Conservation (phyloP, 1,140 invertebrate genomes). For the Helicoverpa zea region DNA sequence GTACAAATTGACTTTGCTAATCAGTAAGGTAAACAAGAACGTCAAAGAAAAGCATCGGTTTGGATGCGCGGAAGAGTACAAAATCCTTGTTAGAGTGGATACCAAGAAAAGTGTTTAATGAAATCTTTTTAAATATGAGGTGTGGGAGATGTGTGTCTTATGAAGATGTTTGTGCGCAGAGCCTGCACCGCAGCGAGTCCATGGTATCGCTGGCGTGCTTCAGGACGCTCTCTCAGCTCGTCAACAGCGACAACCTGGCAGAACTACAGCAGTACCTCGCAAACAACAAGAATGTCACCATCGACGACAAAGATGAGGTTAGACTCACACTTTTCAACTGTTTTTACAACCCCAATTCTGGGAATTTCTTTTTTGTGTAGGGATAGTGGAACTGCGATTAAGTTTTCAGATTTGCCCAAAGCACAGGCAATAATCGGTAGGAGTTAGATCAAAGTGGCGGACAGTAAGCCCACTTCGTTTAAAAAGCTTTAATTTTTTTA, state of each 20-base stretch:
- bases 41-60: neutral
- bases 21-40: neutral
- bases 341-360: too few relatives aligned
- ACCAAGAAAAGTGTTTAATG: neutral
- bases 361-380: neutral
- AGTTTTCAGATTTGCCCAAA: neutral
- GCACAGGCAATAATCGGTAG: neutral
- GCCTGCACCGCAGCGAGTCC: conserved; percentile 90
- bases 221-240: conserved; percentile 92
- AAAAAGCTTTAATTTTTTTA: too few relatives aligned
- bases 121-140: neutral
- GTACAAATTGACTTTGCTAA: neutral
- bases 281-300: conserved; percentile 92
- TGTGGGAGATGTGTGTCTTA: conserved; percentile 1
- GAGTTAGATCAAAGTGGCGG: neutral
- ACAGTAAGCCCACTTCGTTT: too few relatives aligned
- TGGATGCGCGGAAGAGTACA: neutral
- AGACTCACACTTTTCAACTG: conserved; percentile 55
- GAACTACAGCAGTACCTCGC: conserved; percentile 94
- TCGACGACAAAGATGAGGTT: conserved; percentile 97
- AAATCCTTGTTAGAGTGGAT: neutral
- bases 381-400: neutral
- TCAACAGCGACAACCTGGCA: conserved; percentile 92
- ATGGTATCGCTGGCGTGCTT: conserved; percentile 95
- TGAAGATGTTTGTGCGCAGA: conserved; percentile 65